phyloP scores from a whole-genome alignment of 2,113 vertebrate genomes.

The Dasyurus viverrinus region DNA sequence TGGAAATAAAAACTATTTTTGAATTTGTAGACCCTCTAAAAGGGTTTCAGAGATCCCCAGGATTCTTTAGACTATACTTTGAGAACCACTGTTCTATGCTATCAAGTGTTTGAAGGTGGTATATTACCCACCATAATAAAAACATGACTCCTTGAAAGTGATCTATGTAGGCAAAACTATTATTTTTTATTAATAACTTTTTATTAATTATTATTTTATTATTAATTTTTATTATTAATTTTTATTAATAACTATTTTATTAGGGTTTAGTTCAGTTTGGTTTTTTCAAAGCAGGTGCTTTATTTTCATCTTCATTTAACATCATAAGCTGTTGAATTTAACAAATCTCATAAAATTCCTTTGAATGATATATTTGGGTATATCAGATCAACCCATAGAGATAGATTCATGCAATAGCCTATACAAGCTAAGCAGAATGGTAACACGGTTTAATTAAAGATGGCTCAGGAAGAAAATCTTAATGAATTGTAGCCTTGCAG shows the following conservation, averaged over 20 bases:
- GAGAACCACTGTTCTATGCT: no score
- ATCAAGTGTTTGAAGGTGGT: background rate
- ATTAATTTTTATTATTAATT: no score
- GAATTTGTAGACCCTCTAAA: no score
- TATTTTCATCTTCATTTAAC: conserved; percentile 19
- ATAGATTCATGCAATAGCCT: conserved; percentile 40
- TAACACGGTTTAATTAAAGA: conserved; percentile 73
- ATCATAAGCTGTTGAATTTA: conserved; percentile 44
- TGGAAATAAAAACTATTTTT: no score
- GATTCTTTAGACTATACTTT: no score
- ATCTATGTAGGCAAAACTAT: background rate
- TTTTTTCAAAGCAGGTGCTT: background rate
- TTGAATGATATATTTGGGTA: conserved; percentile 19
- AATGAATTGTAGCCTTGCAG: conserved; percentile 63
- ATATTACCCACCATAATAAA: background rate
- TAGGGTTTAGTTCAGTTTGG: background rate
- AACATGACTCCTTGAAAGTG: background rate
- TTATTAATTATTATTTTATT: no score
- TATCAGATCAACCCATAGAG: conserved; percentile 28
- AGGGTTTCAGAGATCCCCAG: no score
- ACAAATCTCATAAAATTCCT: conserved; percentile 21
- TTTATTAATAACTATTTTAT: no score
- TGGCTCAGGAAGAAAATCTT: conserved; percentile 61
- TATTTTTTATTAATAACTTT: no score
- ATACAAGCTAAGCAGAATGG: conserved; percentile 39